Evolutionary conservation across 1,140 invertebrate species (phyloP).

Genomic region (Brachionus angularis): DNA sequence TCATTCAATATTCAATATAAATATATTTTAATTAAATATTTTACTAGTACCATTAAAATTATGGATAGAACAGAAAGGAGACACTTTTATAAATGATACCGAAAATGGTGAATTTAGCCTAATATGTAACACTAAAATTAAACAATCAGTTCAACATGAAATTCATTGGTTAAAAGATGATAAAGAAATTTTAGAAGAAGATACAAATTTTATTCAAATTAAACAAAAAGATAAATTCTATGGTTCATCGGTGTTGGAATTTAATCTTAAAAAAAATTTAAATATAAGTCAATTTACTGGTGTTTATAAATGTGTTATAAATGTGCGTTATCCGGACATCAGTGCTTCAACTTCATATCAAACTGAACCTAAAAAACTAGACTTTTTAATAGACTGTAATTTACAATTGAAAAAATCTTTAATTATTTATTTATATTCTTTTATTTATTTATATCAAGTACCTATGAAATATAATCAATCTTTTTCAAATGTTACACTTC

Average conservation of each 20-base stretch:
- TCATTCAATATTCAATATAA: neutral
- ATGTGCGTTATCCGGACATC: neutral
- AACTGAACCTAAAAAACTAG: neutral
- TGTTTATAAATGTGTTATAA: conserved; percentile 13
- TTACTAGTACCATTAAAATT: conserved; percentile 4
- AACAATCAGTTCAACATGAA: neutral
- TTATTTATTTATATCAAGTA: neutral
- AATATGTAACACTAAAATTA: neutral
- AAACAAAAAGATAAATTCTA: neutral
- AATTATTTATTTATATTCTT: no score
- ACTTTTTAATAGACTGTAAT: no score
- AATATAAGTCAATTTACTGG: conserved; percentile 9
- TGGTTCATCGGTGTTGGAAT: no score
- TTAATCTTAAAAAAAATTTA: neutral
- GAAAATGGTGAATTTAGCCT: neutral
- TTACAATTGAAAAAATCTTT: no score
- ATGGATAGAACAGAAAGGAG: no score
- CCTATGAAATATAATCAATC: neutral
- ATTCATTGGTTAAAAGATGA: neutral
- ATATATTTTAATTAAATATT: neutral
- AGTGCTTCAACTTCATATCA: neutral
- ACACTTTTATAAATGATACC: no score
- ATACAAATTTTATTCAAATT: neutral
- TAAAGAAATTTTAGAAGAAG: neutral
- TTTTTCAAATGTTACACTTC: conserved; percentile 7